A percentile compares a stretch with the other conserved stretches of the same genome.
Evolutionary conservation across 2,797 vertebrate species (phyloP).

Genomic region (Pampus argenteus): DNA sequence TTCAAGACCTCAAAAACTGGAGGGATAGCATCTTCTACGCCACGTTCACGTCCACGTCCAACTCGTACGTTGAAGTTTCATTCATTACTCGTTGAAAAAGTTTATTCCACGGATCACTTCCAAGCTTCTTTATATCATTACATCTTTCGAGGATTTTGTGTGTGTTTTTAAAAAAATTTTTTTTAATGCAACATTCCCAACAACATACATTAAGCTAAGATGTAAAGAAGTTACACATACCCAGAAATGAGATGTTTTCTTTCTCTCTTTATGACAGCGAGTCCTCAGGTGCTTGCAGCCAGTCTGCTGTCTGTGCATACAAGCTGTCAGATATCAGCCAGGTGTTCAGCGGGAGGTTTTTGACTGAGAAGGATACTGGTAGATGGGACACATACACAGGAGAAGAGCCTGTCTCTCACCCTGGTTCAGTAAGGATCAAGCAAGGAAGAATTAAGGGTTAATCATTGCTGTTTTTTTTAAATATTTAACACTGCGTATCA

Average conservation of each 20-base stretch:
- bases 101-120: too few relatives aligned
- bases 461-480: too few relatives aligned
- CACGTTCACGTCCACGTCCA: constrained; percentile 32
- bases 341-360: constrained; percentile 42
- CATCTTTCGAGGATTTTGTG: too few relatives aligned
- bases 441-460: neutral
- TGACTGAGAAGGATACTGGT: constrained; percentile 19
- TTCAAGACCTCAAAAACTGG: constrained; percentile 17
- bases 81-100: too few relatives aligned
- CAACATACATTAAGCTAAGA: neutral
- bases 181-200: too few relatives aligned
- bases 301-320: constrained; percentile 57
- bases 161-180: too few relatives aligned
- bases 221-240: too few relatives aligned
- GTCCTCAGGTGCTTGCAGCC: constrained; percentile 9
- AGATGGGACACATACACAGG: constrained; percentile 31
- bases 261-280: constrained; percentile 17
- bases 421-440: constrained; percentile 36
- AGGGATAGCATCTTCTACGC: constrained; percentile 32
- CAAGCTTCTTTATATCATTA: too few relatives aligned
- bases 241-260: neutral
- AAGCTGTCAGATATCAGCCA: constrained; percentile 47
- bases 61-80: constrained; percentile 19
- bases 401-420: constrained; percentile 32
- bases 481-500: too few relatives aligned